Conservation (phyloP, 1,140 invertebrate species). For the Parapsyche elsis region DNA sequence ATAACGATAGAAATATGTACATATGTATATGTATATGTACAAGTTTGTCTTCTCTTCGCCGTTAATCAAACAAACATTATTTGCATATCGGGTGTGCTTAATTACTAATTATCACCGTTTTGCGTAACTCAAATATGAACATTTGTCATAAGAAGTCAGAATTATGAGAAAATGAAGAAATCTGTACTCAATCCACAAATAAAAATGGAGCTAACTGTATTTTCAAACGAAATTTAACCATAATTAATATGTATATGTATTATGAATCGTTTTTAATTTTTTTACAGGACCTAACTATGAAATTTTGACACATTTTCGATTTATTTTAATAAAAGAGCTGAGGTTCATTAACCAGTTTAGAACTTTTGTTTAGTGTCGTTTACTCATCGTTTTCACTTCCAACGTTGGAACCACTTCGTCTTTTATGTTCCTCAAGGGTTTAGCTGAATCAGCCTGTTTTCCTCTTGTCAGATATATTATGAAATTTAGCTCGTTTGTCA, state of each 20-base stretch:
- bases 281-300: too few relatives aligned
- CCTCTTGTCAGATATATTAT: background rate
- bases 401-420: background rate
- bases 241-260: too few relatives aligned
- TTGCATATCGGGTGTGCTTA: conserved; percentile 28
- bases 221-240: too few relatives aligned
- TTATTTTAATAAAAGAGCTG: background rate
- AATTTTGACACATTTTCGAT: background rate
- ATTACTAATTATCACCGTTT: conserved; percentile 22
- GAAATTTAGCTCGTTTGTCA: background rate
- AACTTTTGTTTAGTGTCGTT: conserved; percentile 4
- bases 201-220: too few relatives aligned
- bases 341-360: conserved; percentile 5
- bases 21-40: background rate
- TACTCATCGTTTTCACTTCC: background rate
- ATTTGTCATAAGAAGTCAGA: too few relatives aligned
- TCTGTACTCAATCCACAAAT: too few relatives aligned
- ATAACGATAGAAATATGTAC: too few relatives aligned
- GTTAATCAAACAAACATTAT: background rate
- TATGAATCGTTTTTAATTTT: too few relatives aligned
- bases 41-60: background rate
- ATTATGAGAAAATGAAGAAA: too few relatives aligned
- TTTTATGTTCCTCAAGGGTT: background rate
- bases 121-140: too few relatives aligned
- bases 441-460: background rate